These are phyloP conservation scores for Aphrophora alni DNA, from an alignment of 2,888 invertebrate genomes.

Conservation along the genomic window DNA sequence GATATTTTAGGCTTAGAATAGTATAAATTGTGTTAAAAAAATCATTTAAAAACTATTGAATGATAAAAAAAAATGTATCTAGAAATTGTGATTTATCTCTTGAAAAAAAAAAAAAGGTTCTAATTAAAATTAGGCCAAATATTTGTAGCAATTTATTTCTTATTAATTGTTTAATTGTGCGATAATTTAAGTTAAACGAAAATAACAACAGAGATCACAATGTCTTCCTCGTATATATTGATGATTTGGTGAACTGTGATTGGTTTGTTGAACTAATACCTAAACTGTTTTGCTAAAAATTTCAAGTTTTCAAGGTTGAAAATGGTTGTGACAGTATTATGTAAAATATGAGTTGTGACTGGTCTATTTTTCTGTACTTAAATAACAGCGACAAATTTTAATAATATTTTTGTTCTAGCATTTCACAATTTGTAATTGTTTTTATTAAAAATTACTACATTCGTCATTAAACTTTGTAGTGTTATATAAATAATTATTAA, in stretches of 20 bases:
- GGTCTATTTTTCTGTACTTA: background rate
- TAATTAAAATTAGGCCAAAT: constrained; percentile 1
- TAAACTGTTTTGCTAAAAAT: background rate
- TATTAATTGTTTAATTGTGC: background rate
- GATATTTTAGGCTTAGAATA: background rate
- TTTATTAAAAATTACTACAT: too few relatives aligned
- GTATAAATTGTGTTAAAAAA: constrained; percentile 21
- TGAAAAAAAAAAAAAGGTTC: background rate
- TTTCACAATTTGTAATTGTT: background rate
- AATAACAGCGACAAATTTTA: background rate
- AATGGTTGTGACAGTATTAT: background rate
- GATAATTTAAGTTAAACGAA: background rate
- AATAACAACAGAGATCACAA: constrained; percentile 32
- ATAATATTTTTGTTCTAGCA: background rate
- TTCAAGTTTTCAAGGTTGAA: background rate
- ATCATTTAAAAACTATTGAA: constrained; percentile 4
- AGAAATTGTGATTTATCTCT: background rate
- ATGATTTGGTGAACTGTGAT: background rate
- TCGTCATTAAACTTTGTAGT: too few relatives aligned
- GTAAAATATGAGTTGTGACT: background rate
- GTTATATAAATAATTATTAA: too few relatives aligned
- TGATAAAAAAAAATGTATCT: background rate
- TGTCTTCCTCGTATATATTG: constrained; percentile 22
- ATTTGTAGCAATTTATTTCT: background rate
- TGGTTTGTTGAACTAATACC: background rate